Base-by-base conservation (phyloP, 2,888 invertebrate genomes). In the Deladenus siricidicola region DNA sequence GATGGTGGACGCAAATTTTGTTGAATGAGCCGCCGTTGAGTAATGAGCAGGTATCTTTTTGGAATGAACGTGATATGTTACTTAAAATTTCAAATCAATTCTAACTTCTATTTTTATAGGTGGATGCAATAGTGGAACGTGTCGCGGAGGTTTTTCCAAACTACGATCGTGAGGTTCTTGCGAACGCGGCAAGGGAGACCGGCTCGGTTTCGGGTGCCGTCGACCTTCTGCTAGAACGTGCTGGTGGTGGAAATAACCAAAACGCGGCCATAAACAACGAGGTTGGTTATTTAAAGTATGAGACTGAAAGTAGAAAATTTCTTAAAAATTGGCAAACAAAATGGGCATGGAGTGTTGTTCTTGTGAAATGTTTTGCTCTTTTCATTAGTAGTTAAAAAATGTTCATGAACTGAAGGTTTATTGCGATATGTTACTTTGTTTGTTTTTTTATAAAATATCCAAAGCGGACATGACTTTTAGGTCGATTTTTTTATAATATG, bases 141-240 rank as follows among this genome's bases (percentile, higher is more conserved):
- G 67, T 66, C 23, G 44, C 58, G 3, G 61, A 64, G 24, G 66
- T 66, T 49, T 66, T 66, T 45, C 67, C 67, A 21, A 34, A 34
- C 14, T 34, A 34, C 14, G 39, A 34, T 34, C 39, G 39, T 14
- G 14, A 14, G 6, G 50, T 50, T 1, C 19, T 50, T n/a, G n/a
- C 19, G n/a, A 29, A 21, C 26, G 30, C 50, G 26, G 50, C 30
- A 14, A 29, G 52, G n/a, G 24, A 29, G n/a, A 29, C 52, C n/a
- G 60, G 62, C 28, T 45, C 56, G 23, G 30, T 63, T 24, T 49
- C 52, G n/a, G 30, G 34, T 8, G 58, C 64, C 26, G 58, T 63
- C 24, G 63, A 63, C 45, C 21, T 53, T 8, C 34, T 63, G 42
- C 50, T 63, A 28, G 58, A 51, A 43, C 49, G 50, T 17, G 39